phyloP scores from a whole-genome alignment of 2,113 vertebrate species.

The Lagenorhynchus albirostris region DNA sequence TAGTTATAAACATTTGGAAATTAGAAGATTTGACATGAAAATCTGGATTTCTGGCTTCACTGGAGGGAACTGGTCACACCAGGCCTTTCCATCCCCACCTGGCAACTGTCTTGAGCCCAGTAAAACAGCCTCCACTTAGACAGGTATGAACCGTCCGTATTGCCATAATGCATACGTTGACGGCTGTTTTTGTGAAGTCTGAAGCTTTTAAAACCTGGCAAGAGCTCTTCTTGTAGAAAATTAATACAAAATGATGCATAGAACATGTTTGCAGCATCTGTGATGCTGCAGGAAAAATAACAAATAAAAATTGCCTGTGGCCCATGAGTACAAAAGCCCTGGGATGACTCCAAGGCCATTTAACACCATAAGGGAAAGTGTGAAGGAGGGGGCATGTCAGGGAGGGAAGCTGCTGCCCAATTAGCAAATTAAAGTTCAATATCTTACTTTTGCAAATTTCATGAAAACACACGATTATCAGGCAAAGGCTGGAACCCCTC shows the following conservation, averaged over 20 bases:
- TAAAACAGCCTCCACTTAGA: rapidly evolving
- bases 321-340: background rate
- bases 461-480: rapidly evolving
- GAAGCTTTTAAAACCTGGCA: background rate
- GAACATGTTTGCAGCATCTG: background rate
- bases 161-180: rapidly evolving
- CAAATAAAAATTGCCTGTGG: background rate
- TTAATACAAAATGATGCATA: background rate
- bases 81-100: background rate
- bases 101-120: too few relatives aligned
- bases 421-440: background rate
- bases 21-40: background rate
- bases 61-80: rapidly evolving
- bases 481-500: background rate
- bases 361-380: background rate
- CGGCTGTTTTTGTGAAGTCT: background rate
- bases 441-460: background rate
- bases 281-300: background rate
- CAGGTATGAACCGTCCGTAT: rapidly evolving
- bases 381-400: background rate
- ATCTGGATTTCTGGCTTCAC: background rate
- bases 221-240: background rate
- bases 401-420: background rate
- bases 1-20: background rate
- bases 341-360: background rate